These are phyloP conservation scores for Calliphora vicina DNA, from an alignment of 1,140 invertebrate genomes.

Conservation along the genomic window DNA sequence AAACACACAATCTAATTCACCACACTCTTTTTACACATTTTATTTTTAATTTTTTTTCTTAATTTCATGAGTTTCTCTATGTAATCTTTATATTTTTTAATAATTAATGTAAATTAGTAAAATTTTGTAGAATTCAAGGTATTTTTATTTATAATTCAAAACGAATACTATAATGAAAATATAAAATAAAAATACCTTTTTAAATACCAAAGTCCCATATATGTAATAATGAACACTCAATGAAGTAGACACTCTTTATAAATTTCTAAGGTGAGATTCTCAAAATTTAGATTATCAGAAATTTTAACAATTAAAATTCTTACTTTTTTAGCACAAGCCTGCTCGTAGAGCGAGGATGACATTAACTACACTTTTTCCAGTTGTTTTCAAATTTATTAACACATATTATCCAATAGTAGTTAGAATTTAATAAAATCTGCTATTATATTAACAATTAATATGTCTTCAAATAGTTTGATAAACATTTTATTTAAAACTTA, in stretches of 20 bases:
- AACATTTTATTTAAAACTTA: too few relatives aligned
- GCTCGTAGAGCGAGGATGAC: too few relatives aligned
- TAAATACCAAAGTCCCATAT: slow-evolving; percentile 23
- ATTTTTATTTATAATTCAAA: too few relatives aligned
- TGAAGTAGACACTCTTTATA: neutral
- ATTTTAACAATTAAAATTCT: too few relatives aligned
- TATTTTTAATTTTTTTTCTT: neutral
- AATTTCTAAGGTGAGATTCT: neutral
- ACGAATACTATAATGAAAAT: neutral
- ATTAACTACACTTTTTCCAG: too few relatives aligned
- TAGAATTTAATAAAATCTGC: too few relatives aligned
- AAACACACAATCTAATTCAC: neutral
- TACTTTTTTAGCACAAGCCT: too few relatives aligned
- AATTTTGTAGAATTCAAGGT: slow-evolving; percentile 9
- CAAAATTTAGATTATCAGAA: too few relatives aligned
- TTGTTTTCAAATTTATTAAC: too few relatives aligned
- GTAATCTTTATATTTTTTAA: neutral
- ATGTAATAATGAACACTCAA: neutral
- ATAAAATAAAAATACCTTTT: neutral
- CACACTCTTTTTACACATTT: neutral
- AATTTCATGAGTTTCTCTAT: neutral
- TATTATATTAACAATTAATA: too few relatives aligned
- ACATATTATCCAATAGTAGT: too few relatives aligned
- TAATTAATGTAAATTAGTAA: neutral
- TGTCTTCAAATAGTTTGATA: too few relatives aligned